Percentiles rank a stretch among this genome's conserved stretches.
Conservation (phyloP, 1,140 invertebrate genomes). For the Mya arenaria region DNA sequence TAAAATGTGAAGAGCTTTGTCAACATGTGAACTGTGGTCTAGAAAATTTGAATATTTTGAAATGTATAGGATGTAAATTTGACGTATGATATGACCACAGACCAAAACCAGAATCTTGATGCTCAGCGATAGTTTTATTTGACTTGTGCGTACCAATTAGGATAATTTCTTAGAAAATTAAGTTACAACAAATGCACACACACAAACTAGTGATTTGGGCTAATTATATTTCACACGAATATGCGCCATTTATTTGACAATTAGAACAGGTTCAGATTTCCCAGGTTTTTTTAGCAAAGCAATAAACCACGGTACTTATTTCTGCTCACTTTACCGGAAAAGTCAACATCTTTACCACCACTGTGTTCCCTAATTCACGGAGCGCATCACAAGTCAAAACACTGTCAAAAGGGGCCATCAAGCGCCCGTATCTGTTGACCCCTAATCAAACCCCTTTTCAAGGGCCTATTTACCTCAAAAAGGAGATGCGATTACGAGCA, state of each 20-base stretch:
- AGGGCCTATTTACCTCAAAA: conserved; percentile 28
- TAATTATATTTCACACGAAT: neutral
- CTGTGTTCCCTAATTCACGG: conserved; percentile 1
- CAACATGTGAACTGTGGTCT: too few species aligned
- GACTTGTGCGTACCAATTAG: neutral
- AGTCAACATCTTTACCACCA: conserved; percentile 47
- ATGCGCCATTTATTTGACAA: conserved; percentile 10
- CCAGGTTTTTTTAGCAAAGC: neutral
- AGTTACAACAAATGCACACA: neutral
- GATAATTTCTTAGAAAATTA: neutral
- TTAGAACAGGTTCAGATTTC: neutral
- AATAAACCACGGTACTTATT: conserved; percentile 27
- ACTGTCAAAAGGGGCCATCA: conserved; percentile 35
- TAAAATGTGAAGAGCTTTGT: too few species aligned
- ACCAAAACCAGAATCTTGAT: too few species aligned
- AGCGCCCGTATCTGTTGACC: conserved; percentile 32
- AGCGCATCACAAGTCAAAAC: conserved; percentile 49
- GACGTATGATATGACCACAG: too few species aligned
- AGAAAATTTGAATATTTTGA: too few species aligned
- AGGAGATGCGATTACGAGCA: conserved; percentile 40
- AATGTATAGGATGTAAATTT: too few species aligned
- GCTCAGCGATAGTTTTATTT: neutral
- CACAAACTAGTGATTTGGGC: neutral
- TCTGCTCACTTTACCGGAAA: conserved; percentile 21
- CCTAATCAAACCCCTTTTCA: conserved; percentile 35